These are phyloP conservation scores for Myotis myotis DNA, from an alignment of 2,797 vertebrate species.

Conservation along the genomic window DNA sequence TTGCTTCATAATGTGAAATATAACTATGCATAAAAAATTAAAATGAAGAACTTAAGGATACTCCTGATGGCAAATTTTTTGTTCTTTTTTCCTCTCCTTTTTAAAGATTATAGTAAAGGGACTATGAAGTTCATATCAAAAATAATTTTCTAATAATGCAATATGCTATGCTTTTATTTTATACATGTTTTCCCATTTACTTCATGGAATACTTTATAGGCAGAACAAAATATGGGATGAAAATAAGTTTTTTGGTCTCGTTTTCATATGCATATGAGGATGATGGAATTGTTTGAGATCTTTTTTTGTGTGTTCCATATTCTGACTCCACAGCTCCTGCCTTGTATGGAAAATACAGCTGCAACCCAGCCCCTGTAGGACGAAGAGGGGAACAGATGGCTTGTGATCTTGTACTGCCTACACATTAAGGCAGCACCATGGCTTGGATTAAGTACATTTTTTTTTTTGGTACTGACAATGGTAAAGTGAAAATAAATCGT, in stretches of 20 bases:
- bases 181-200: background rate
- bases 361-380: background rate
- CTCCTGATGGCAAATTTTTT: background rate
- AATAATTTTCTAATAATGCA: background rate
- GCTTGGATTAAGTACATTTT: background rate
- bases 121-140: background rate
- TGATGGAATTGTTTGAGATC: background rate
- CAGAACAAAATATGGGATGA: background rate
- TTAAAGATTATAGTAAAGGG: background rate
- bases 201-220: background rate
- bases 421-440: background rate
- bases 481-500: constrained; percentile 59
- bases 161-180: background rate
- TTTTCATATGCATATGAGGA: background rate
- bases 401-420: background rate
- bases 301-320: background rate
- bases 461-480: background rate
- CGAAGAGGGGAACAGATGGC: constrained; percentile 31
- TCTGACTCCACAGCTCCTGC: background rate
- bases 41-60: background rate
- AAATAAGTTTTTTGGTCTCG: background rate
- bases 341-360: background rate
- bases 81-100: background rate
- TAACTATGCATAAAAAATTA: background rate
- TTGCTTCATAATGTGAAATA: background rate